Evolutionary conservation across 2,797 vertebrate species (phyloP).

Genomic region (Lepus townsendii): DNA sequence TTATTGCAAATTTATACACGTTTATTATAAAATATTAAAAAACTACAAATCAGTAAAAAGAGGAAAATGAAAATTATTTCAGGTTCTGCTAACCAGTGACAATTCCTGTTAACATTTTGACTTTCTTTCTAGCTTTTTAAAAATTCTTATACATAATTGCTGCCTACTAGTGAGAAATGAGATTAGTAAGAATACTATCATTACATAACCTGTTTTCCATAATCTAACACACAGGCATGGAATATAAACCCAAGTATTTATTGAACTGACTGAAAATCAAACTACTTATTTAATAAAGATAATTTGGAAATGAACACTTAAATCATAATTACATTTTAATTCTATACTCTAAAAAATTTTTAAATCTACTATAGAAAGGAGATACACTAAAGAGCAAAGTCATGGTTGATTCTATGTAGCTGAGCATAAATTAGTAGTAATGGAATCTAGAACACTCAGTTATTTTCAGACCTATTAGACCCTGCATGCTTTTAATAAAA

Average conservation of each 20-base stretch:
- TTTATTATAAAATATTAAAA: neutral
- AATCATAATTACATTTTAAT: constrained; percentile 37
- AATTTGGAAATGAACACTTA: constrained; percentile 30
- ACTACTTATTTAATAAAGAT: constrained; percentile 16
- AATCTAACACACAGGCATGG: neutral
- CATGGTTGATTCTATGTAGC: neutral
- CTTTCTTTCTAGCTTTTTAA: neutral
- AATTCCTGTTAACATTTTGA: constrained; percentile 18
- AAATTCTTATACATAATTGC: neutral
- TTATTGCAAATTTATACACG: neutral
- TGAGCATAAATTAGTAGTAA: neutral
- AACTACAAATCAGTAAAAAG: constrained; percentile 24
- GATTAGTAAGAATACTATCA: neutral
- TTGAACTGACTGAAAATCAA: constrained; percentile 11
- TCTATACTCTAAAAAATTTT: constrained; percentile 10
- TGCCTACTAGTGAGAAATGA: constrained; percentile 9
- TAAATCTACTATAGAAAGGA: neutral
- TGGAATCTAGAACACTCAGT: neutral
- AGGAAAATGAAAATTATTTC: constrained; percentile 3
- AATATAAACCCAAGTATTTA: constrained; percentile 10
- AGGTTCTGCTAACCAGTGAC: neutral
- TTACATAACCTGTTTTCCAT: neutral
- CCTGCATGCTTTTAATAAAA: neutral
- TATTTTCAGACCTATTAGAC: neutral
- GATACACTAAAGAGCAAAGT: neutral